Evolutionary conservation across 2,113 vertebrate genomes (phyloP).

Genomic region (Rissa tridactyla): DNA sequence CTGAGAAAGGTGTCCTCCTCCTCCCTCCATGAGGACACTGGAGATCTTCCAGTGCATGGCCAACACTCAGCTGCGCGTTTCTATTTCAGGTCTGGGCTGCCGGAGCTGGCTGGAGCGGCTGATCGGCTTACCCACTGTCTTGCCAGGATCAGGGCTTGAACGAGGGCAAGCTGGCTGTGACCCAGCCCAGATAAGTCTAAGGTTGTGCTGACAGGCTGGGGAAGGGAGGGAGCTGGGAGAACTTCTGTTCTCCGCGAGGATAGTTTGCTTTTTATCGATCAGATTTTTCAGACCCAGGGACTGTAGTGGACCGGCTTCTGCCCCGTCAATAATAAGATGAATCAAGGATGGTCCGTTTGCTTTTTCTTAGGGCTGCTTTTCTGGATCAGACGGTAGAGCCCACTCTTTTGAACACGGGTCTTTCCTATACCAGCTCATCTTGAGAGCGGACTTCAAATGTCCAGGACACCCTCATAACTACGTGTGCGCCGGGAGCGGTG

Average conservation of each 20-base stretch:
- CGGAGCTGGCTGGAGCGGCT: not conserved
- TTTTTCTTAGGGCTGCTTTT: not conserved
- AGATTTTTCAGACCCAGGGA: not conserved
- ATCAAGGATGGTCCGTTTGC: not conserved
- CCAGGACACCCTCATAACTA: not conserved
- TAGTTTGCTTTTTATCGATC: not conserved
- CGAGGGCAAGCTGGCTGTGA: slow-evolving; percentile 46
- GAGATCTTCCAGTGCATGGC: not conserved
- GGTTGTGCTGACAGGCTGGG: not conserved
- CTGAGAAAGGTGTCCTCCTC: not conserved
- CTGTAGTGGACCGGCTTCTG: not conserved
- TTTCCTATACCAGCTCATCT: not conserved
- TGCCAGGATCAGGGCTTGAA: slow-evolving; percentile 38
- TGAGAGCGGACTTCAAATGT: not conserved
- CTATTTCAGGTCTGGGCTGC: not conserved
- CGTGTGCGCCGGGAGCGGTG: not conserved
- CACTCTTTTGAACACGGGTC: not conserved
- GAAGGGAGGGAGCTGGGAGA: not conserved
- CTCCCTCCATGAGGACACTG: not conserved
- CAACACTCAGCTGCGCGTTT: not conserved
- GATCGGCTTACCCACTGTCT: slow-evolving; percentile 30
- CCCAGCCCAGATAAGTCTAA: not conserved
- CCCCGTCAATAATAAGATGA: not conserved
- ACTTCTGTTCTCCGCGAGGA: not conserved
- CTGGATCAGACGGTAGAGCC: not conserved